A percentile compares a stretch with the other conserved stretches of the same genome.
Evolutionary conservation across 2,888 invertebrate species (phyloP).

Genomic region (Phorcus lineatus): DNA sequence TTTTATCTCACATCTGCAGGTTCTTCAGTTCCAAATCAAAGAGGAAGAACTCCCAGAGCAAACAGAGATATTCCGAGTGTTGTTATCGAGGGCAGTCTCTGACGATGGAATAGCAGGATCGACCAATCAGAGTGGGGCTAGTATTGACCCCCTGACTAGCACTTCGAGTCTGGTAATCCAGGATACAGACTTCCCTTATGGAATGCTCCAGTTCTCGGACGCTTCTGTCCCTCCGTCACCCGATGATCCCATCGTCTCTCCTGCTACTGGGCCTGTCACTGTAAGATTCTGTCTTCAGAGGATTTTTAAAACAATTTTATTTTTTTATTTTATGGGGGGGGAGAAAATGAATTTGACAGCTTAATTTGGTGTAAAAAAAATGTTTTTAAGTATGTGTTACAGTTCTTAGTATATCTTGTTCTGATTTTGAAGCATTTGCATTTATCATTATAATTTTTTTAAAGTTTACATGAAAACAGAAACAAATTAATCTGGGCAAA

Average conservation of each 20-base stretch:
- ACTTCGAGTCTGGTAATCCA: conserved; percentile 55
- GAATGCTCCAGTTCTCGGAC: conserved; percentile 70
- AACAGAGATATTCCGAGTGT: conserved; percentile 63
- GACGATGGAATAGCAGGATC: conserved; percentile 64
- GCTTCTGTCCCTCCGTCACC: conserved; percentile 47
- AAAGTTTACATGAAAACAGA: too few species aligned
- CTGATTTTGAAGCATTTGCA: too few species aligned
- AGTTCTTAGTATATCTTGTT: too few species aligned
- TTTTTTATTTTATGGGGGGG: too few species aligned
- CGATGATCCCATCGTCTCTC: conserved; percentile 52
- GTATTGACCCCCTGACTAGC: conserved; percentile 54
- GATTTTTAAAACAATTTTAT: too few species aligned
- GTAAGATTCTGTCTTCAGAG: conserved; percentile 39
- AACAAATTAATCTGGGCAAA: too few species aligned
- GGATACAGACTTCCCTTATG: conserved; percentile 70
- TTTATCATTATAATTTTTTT: too few species aligned
- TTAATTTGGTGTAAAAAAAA: too few species aligned
- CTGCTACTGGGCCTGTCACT: conserved; percentile 47
- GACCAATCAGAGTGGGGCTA: conserved; percentile 73
- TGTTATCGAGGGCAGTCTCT: conserved; percentile 53
- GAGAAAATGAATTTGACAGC: too few species aligned
- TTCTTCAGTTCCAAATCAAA: conserved; percentile 53
- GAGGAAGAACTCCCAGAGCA: conserved; percentile 70
- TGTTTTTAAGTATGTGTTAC: too few species aligned
- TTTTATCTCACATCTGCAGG: conserved; percentile 49